Percentiles rank a stretch among this genome's conserved stretches.
Evolutionary conservation across 2,797 vertebrate genomes (phyloP).

Genomic region (Bovichtus variegatus): DNA sequence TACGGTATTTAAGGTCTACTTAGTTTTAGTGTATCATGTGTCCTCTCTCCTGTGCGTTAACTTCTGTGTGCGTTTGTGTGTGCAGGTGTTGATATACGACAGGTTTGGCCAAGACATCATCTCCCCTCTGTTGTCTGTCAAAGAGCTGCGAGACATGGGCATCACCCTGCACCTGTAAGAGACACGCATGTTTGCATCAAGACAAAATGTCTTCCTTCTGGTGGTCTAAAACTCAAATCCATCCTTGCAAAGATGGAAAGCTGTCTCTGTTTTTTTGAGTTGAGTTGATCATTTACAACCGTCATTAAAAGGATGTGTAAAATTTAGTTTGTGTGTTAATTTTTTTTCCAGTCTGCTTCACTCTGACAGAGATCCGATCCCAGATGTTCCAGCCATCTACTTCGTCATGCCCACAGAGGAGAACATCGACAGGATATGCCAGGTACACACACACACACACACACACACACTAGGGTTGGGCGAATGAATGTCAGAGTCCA

Average conservation of each 20-base stretch:
- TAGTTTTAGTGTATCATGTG: too few relatives aligned
- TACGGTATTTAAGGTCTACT: too few relatives aligned
- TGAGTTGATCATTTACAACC: too few relatives aligned
- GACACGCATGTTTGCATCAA: neutral
- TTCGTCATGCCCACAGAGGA: slow-evolving; percentile 99
- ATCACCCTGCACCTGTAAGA: slow-evolving; percentile 97
- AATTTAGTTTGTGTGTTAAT: neutral
- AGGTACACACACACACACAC: slow-evolving; percentile 80
- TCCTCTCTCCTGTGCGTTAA: too few relatives aligned
- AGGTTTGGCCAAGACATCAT: slow-evolving; percentile 98
- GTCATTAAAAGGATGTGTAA: neutral
- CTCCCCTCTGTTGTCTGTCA: slow-evolving; percentile 95
- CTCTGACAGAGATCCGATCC: slow-evolving; percentile 96
- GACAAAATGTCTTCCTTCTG: neutral
- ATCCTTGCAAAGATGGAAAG: neutral
- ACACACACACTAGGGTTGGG: neutral
- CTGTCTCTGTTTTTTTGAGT: neutral
- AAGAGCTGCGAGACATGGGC: slow-evolving; percentile 97
- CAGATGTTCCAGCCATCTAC: slow-evolving; percentile 96
- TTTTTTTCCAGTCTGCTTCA: slow-evolving; percentile 90
- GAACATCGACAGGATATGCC: slow-evolving; percentile 97
- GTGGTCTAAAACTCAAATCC: neutral
- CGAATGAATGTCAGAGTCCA: too few relatives aligned
- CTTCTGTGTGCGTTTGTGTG: neutral
- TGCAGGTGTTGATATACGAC: slow-evolving; percentile 96